Percentiles rank a stretch among this genome's conserved stretches.
Evolutionary conservation across 2,888 invertebrate genomes (phyloP).

Genomic region (Euplagia quadripunctaria): DNA sequence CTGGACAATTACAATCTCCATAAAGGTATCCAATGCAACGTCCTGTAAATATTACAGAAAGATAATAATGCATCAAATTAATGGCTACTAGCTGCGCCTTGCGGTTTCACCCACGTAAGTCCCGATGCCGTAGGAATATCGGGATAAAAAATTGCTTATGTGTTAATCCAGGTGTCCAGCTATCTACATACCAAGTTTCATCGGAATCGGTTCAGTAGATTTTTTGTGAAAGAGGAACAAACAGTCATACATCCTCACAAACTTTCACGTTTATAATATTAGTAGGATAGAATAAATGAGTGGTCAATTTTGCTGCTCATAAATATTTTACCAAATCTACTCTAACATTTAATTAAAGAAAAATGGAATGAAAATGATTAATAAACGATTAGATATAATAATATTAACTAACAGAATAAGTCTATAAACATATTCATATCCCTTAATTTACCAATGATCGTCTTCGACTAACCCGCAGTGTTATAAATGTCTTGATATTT

Average conservation of each 20-base stretch:
- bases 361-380: conserved; percentile 27
- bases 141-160: no score
- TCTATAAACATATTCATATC: conserved; percentile 29
- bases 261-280: no score
- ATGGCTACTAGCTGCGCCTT: no score
- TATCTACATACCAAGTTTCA: not conserved
- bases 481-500: conserved; percentile 51
- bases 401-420: conserved; percentile 21
- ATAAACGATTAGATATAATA: conserved; percentile 23
- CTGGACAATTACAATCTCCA: not conserved
- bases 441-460: conserved; percentile 37
- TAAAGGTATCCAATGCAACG: not conserved
- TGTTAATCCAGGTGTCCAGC: no score
- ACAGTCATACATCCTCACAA: no score
- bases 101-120: no score
- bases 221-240: no score
- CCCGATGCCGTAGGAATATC: no score
- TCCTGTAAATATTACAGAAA: not conserved
- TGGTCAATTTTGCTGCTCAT: not conserved
- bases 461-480: conserved; percentile 26
- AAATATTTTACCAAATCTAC: not conserved
- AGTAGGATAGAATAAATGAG: no score
- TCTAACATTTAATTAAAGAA: not conserved
- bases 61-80: not conserved
- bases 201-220: no score